Conservation (phyloP, 2,888 invertebrate species). For the Gerris lacustris region DNA sequence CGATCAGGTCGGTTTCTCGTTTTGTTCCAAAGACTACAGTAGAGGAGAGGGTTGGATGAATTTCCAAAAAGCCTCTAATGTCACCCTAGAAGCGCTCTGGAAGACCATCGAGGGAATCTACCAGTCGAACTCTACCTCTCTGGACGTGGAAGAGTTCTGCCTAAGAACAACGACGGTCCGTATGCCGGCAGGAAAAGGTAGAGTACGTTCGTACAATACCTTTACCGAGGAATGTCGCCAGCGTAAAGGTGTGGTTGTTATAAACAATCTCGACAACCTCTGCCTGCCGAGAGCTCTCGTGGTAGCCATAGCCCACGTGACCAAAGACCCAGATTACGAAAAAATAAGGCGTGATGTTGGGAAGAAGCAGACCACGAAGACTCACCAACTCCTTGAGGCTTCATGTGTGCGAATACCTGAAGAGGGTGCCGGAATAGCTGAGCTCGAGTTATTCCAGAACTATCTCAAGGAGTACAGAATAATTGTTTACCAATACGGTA, state of each 20-base stretch:
- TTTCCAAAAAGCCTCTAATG: no score
- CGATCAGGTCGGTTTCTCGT: no score
- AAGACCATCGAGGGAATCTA: no score
- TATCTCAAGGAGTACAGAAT: slow-evolving; percentile 10
- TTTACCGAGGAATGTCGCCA: slow-evolving; percentile 23
- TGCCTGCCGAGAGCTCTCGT: slow-evolving; percentile 22
- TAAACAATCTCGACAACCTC: slow-evolving; percentile 26
- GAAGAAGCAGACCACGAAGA: no score
- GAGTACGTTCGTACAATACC: slow-evolving; percentile 13
- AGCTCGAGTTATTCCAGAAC: slow-evolving; percentile 14
- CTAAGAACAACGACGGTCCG: slow-evolving; percentile 7
- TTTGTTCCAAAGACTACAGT: no score
- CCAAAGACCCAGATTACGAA: slow-evolving; percentile 20
- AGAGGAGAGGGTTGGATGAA: no score
- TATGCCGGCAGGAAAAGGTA: slow-evolving; percentile 15
- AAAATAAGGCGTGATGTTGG: slow-evolving; percentile 21
- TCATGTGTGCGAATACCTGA: slow-evolving; percentile 17
- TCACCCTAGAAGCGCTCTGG: no score
- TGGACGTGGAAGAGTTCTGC: no score
- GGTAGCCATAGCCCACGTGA: slow-evolving; percentile 20
- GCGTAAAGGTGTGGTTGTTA: slow-evolving; percentile 19
- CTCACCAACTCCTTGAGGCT: slow-evolving; percentile 11
- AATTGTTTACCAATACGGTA: slow-evolving; percentile 10
- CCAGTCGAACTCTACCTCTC: no score
- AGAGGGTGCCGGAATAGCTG: background rate